Base-by-base conservation (phyloP, 2,888 invertebrate species). In the Campopleginae sp. region DNA sequence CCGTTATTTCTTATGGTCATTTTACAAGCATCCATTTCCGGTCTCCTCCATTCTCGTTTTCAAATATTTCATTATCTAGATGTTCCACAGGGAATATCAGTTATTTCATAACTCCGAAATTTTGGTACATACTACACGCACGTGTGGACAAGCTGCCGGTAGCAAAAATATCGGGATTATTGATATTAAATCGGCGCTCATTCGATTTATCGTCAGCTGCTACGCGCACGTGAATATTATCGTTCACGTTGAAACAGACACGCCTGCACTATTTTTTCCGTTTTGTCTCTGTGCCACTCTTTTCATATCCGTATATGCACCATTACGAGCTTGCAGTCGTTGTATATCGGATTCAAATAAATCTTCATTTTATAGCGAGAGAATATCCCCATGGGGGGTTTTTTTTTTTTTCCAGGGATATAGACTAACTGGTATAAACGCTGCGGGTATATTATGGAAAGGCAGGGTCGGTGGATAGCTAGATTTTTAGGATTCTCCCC, bases 321-420 rank as follows among this genome's bases (percentile, higher is more conserved):
- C 33, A 70, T 46, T 61, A 12, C 54, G 65, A 58, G 51, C 68
- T 61, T 70, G 33, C 51, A 68, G 79, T 77, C 79, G 86, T 27
- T 27, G 27, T 27, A 58, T 80, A 87, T 87, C 63, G 85, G 86
- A 88, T 87, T 77, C 87, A 77, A 82, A 88, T 88, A 88, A 90
- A 90, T 90, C 88, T 88, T 88, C 80, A 80, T 88, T 89, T 86
- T 87, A 86, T 77, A 77, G 85, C 82, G 61, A 72, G 84, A 19
- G 75, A 78, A 86, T 54, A 68, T 79, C 63, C 86, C 85, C 61
- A 17, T 31, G 87, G 86, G 86, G 87, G 8, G 7, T 54, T 54
- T 54, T 86, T 87, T 23, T 54, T 48, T 48, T 48, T 86, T 87
- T 87, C 87, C 86, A 84, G 83, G 80, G 87, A 83, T 77, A 74